Conservation (phyloP, 2,888 invertebrate genomes). For the Lymantria monacha region DNA sequence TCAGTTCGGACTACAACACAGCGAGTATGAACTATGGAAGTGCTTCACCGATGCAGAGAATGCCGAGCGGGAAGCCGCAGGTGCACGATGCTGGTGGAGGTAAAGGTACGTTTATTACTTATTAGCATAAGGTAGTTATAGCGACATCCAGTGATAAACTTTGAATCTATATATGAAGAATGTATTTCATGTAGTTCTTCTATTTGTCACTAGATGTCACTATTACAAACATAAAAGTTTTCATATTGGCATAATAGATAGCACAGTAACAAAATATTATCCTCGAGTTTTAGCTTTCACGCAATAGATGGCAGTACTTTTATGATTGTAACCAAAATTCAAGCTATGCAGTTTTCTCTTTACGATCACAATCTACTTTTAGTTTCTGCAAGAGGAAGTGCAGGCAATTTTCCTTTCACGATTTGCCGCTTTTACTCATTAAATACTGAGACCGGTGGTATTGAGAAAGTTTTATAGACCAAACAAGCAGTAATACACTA, state of each 20-base stretch:
- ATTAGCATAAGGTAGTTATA: constrained; percentile 21
- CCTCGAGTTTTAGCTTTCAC: too few relatives aligned
- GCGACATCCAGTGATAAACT: constrained; percentile 19
- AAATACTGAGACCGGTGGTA: constrained; percentile 28
- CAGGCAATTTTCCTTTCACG: constrained; percentile 70
- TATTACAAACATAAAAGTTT: constrained; percentile 17
- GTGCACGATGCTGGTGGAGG: constrained; percentile 80
- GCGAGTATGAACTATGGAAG: constrained; percentile 78
- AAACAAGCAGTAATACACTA: constrained; percentile 5
- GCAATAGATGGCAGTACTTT: constrained; percentile 50
- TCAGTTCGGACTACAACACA: constrained; percentile 76
- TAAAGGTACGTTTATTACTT: constrained; percentile 71
- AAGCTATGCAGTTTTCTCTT: constrained; percentile 66
- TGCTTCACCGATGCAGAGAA: constrained; percentile 77
- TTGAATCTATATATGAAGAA: constrained; percentile 1
- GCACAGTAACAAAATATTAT: too few relatives aligned
- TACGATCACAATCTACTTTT: constrained; percentile 68
- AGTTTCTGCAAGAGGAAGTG: constrained; percentile 79
- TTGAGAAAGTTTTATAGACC: constrained; percentile 51
- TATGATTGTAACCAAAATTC: constrained; percentile 11
- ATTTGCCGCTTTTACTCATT: constrained; percentile 68
- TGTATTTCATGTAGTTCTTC: constrained; percentile 10
- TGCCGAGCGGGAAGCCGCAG: constrained; percentile 78
- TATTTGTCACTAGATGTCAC: constrained; percentile 41
- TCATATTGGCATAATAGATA: not conserved